Base-by-base conservation (phyloP, 2,888 invertebrate genomes). In the Strigamia maritima region DNA sequence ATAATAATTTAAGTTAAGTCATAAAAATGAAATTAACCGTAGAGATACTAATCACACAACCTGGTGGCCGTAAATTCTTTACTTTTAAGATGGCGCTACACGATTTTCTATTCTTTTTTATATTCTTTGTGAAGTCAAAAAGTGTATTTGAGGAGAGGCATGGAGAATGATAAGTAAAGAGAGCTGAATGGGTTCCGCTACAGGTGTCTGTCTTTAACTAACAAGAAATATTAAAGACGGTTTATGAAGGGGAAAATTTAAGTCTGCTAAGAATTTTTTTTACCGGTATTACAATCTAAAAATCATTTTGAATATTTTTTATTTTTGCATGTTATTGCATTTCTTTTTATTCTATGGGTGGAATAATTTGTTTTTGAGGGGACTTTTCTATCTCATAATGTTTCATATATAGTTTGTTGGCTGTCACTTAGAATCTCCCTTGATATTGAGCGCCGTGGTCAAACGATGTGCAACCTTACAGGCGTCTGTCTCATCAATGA, bases 371-470 rank as follows among this genome's bases (percentile, higher is more conserved):
- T 8, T 38, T 54, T 54, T 4, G 19, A 54, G 24, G 12, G 24
- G 24, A 65, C 12, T 24, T 22, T 6, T 22, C 22, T 65, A 2
- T 16, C 54, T 19, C 16, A 54, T 44, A 44, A 44, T 44, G 44
- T 44, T 44, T 44, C 44, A 44, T n/a, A n/a, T n/a, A n/a, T n/a
- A 65, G 60, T 65, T 65, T 54, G n/a, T 65, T 65, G 22, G 24
- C 60, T 65, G 60, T 65, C 60, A 65, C 19, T 65, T 22, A 65
- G 4, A 65, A 22, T 65, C 44, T 44, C 2, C 2, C 60, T 0
- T 3, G 49, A 49, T 49, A 49, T 49, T 10, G 49, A 49, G 60
- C 22, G 24, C 24, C 14, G 44, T 19, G 60, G 60, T 65, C 60
- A 65, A 65, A 65, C 14, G 60, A 65, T 24, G 60, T 22, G 19